Evolutionary conservation across 2,797 vertebrate genomes (phyloP).

Genomic region (Hoplostethus mediterraneus): DNA sequence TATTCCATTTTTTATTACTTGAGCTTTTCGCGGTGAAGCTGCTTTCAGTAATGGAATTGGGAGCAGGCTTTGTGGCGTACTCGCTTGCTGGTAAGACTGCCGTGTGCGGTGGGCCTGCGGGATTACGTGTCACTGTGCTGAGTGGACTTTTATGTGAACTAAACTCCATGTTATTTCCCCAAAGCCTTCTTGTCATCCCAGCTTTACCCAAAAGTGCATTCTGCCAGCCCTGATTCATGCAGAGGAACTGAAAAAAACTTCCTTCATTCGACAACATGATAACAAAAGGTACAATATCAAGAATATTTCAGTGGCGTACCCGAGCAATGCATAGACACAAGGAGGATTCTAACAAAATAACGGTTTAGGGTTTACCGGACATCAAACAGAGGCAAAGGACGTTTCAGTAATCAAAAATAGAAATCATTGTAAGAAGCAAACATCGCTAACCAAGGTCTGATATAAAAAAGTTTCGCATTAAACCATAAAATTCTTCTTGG

Average conservation of each 20-base stretch:
- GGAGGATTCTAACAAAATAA: conserved; percentile 48
- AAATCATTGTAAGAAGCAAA: conserved; percentile 61
- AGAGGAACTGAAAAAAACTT: conserved; percentile 37
- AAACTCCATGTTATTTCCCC: conserved; percentile 43
- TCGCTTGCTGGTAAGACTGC: conserved; percentile 34
- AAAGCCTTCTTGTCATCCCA: conserved; percentile 41
- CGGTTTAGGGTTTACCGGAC: conserved; percentile 40
- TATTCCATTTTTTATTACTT: conserved; percentile 54
- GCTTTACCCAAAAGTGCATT: conserved; percentile 49
- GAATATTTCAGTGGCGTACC: conserved; percentile 26
- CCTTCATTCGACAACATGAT: conserved; percentile 10
- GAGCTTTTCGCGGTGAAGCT: conserved; percentile 42
- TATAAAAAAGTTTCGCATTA: conserved; percentile 45
- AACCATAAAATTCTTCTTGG: conserved; percentile 8
- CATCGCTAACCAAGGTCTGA: conserved; percentile 23
- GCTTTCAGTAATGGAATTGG: conserved; percentile 29
- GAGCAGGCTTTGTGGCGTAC: conserved; percentile 15
- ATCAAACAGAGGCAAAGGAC: conserved; percentile 26
- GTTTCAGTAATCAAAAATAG: conserved; percentile 61
- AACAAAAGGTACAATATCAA: conserved; percentile 23
- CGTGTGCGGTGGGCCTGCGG: conserved; percentile 30
- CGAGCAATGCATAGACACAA: conserved; percentile 72
- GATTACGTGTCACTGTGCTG: conserved; percentile 58
- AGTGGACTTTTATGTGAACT: conserved; percentile 58
- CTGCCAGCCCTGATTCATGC: conserved; percentile 71